phyloP scores from a whole-genome alignment of 2,797 vertebrate species.

The Molossus alvarezi region DNA sequence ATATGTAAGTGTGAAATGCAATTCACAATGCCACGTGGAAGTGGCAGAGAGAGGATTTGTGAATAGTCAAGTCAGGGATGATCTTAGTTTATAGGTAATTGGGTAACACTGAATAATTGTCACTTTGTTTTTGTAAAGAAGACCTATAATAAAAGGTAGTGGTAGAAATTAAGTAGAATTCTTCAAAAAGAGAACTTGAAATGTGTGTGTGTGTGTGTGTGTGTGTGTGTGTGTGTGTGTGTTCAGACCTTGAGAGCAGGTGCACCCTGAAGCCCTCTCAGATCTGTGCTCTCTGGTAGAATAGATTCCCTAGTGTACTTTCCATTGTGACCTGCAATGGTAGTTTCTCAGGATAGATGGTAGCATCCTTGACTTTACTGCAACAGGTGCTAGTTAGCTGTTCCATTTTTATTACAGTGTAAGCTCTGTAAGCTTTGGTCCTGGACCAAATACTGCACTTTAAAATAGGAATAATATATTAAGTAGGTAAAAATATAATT shows the following conservation, averaged over 20 bases:
- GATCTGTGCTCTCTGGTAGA: no score
- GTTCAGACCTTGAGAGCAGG: not conserved
- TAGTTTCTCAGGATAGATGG: fast-evolving
- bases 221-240: not conserved
- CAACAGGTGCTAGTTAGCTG: not conserved
- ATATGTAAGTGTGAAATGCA: not conserved
- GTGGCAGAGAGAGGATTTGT: not conserved
- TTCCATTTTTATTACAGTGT: not conserved
- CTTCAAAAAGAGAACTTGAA: not conserved
- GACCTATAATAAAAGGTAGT: not conserved
- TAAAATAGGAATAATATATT: not conserved
- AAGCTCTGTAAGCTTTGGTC: not conserved
- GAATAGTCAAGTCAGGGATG: not conserved
- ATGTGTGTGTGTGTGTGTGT: not conserved
- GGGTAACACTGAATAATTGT: not conserved
- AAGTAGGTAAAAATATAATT: not conserved
- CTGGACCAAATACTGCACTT: not conserved
- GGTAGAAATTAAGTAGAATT: not conserved
- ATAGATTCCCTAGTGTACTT: fast-evolving
- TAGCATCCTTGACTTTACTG: no score
- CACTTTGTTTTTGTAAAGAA: not conserved
- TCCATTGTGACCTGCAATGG: not conserved
- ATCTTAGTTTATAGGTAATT: not conserved
- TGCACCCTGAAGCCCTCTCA: not conserved
- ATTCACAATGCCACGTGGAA: not conserved